Evolutionary conservation across 2,888 invertebrate species (phyloP).

Genomic region (Alcis repandata): DNA sequence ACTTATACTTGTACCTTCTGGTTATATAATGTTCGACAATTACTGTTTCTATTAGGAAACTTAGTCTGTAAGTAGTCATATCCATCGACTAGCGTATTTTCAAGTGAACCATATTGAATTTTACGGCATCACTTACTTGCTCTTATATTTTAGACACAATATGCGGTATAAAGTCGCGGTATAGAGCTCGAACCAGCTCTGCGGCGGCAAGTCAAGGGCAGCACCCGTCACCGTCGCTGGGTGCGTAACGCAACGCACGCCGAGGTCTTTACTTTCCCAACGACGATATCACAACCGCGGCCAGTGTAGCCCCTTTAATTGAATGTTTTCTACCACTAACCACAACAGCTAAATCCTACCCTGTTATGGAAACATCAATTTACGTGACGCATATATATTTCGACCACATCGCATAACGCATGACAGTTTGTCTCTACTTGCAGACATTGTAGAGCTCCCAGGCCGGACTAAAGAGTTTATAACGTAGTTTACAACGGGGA

Average conservation of each 20-base stretch:
- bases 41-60: neutral
- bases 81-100: neutral
- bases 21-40: neutral
- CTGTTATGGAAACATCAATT: slow-evolving; percentile 8
- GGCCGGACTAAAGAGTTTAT: neutral
- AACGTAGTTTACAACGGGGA: neutral
- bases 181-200: slow-evolving; percentile 58
- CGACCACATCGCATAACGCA: neutral
- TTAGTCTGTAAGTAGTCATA: too few relatives aligned
- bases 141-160: neutral
- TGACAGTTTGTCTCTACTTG: neutral
- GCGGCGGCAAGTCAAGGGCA: slow-evolving; percentile 71
- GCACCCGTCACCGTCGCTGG: slow-evolving; percentile 69
- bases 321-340: slow-evolving; percentile 35
- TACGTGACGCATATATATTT: neutral
- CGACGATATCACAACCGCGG: slow-evolving; percentile 52
- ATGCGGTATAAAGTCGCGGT: neutral
- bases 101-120: neutral
- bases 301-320: slow-evolving; percentile 46
- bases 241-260: slow-evolving; percentile 56
- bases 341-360: neutral
- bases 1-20: neutral
- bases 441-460: slow-evolving; percentile 4
- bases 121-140: neutral
- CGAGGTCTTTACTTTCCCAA: slow-evolving; percentile 82